These are phyloP conservation scores for Sebastiscus tertius DNA, from an alignment of 2,797 vertebrate genomes.

Conservation along the genomic window DNA sequence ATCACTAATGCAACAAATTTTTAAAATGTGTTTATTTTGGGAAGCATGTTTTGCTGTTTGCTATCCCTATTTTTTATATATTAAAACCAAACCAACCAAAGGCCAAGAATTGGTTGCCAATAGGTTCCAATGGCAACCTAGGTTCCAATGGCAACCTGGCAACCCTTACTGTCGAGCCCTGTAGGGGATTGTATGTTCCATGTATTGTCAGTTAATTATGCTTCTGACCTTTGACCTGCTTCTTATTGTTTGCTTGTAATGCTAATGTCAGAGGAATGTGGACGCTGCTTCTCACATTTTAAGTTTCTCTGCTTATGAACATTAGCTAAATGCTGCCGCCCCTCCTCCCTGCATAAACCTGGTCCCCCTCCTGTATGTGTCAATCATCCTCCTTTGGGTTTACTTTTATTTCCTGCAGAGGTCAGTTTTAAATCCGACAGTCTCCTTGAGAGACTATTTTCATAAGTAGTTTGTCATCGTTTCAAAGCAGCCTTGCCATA, in stretches of 20 bases:
- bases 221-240: constrained; percentile 13
- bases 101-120: not conserved
- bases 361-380: constrained; percentile 21
- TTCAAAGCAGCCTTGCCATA: constrained; percentile 57
- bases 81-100: not conserved
- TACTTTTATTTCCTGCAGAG: constrained; percentile 58
- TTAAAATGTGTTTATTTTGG: not conserved
- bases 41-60: not conserved
- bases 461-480: constrained; percentile 66
- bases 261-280: not conserved
- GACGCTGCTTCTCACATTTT: not conserved
- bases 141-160: not conserved
- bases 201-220: constrained; percentile 18
- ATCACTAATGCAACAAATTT: not conserved
- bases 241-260: constrained; percentile 7
- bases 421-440: constrained; percentile 61
- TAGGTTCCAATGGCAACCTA: not conserved
- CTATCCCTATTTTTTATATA: not conserved
- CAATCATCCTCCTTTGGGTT: constrained; percentile 27
- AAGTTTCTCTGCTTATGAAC: not conserved
- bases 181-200: not conserved
- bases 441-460: constrained; percentile 72
- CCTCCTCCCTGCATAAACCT: not conserved
- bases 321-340: not conserved
- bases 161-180: not conserved